These are phyloP conservation scores for Eurosta solidaginis DNA, from an alignment of 1,140 invertebrate species.

Conservation along the genomic window DNA sequence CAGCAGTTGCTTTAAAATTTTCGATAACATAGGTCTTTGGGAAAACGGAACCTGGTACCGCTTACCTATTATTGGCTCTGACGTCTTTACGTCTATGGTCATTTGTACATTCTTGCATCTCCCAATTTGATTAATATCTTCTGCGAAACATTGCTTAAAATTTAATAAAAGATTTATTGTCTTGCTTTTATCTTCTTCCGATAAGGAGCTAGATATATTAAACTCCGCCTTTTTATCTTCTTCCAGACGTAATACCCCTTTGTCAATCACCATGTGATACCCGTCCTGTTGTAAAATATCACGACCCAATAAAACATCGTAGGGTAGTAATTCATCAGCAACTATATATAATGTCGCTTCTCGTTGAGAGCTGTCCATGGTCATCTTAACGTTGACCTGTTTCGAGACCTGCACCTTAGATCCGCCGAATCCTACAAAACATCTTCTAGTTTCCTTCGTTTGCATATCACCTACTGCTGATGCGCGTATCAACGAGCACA, in stretches of 20 bases:
- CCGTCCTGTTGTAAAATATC: not conserved
- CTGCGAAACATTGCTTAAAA: not conserved
- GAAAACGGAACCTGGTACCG: conserved; percentile 33
- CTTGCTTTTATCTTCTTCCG: conserved; percentile 2
- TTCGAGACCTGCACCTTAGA: not conserved
- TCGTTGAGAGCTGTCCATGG: not conserved
- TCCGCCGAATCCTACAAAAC: not conserved
- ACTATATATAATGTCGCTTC: not conserved
- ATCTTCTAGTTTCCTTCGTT: not conserved
- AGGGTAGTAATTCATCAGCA: not conserved
- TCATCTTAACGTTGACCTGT: not conserved
- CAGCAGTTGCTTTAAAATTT: conserved; percentile 45
- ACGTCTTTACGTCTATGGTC: conserved; percentile 26
- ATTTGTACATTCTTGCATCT: conserved; percentile 7
- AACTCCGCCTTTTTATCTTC: not conserved
- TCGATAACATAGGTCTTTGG: conserved; percentile 31
- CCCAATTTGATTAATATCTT: not conserved
- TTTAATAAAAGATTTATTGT: not conserved
- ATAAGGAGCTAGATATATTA: not conserved
- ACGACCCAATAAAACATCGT: not conserved
- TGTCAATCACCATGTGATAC: not conserved
- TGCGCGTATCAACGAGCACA: too few relatives aligned
- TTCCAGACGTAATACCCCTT: too few relatives aligned
- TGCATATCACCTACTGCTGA: too few relatives aligned
- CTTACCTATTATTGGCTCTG: conserved; percentile 35